Conservation (phyloP, 2,888 invertebrate species). For the Tineola bisselliella region DNA sequence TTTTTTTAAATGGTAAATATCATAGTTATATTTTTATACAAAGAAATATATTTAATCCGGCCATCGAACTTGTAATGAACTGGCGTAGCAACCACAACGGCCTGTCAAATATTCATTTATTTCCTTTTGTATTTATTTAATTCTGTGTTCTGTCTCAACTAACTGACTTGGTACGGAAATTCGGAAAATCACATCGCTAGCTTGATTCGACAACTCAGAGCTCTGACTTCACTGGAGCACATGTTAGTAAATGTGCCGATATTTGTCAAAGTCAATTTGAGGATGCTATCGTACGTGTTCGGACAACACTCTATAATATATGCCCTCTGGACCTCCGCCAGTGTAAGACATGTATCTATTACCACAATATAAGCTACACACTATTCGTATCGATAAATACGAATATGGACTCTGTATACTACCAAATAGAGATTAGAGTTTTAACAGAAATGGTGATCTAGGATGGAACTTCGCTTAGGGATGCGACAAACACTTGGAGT, state of each 20-base stretch:
- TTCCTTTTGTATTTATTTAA: too few species aligned
- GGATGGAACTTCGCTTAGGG: background rate
- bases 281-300: slow-evolving; percentile 39
- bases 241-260: slow-evolving; percentile 18
- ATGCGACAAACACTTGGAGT: background rate
- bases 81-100: too few species aligned
- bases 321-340: background rate
- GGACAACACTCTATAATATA: slow-evolving; percentile 15
- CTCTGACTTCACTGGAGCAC: background rate
- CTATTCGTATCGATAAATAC: background rate
- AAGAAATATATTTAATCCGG: too few species aligned
- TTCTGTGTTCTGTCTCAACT: background rate
- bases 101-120: too few species aligned
- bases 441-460: background rate
- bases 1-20: too few species aligned
- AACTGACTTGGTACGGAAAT: background rate
- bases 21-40: too few species aligned
- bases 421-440: background rate
- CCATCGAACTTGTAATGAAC: too few species aligned
- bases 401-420: background rate
- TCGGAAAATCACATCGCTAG: background rate
- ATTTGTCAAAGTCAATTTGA: slow-evolving; percentile 43
- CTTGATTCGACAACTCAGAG: background rate
- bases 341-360: slow-evolving; percentile 9
- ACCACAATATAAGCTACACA: background rate